These are phyloP conservation scores for Rhagonycha fulva DNA, from an alignment of 2,888 invertebrate genomes.

Conservation along the genomic window DNA sequence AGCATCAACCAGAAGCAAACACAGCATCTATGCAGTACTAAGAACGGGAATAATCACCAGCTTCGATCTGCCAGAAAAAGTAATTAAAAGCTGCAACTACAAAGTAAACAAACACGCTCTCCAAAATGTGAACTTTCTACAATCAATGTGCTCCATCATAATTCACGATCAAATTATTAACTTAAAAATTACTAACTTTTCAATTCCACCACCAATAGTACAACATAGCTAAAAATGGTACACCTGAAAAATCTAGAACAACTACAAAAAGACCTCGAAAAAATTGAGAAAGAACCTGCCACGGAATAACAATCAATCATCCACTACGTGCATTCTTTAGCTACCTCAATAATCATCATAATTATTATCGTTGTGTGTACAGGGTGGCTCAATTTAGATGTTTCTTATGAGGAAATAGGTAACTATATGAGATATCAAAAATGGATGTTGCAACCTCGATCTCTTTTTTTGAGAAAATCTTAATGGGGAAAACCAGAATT, in stretches of 20 bases:
- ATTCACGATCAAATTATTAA: not conserved
- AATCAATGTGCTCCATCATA: not conserved
- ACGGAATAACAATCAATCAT: no score
- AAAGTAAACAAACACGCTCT: not conserved
- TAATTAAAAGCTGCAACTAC: not conserved
- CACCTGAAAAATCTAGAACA: not conserved
- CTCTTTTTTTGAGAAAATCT: no score
- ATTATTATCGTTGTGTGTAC: no score
- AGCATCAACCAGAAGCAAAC: not conserved
- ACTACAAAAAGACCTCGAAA: not conserved
- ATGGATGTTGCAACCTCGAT: no score
- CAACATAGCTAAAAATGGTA: not conserved
- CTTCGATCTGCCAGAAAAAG: not conserved
- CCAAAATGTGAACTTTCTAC: not conserved
- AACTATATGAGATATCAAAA: no score
- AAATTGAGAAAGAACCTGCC: not conserved
- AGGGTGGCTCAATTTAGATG: no score
- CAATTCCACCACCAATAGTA: not conserved
- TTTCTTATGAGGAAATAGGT: no score
- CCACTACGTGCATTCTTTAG: no score
- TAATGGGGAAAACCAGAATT: no score
- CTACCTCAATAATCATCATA: no score
- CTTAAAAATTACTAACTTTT: not conserved
- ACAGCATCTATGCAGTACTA: not conserved
- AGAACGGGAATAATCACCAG: not conserved